phyloP scores from a whole-genome alignment of 2,797 vertebrate genomes.

The Neosilurus mollespiculum region DNA sequence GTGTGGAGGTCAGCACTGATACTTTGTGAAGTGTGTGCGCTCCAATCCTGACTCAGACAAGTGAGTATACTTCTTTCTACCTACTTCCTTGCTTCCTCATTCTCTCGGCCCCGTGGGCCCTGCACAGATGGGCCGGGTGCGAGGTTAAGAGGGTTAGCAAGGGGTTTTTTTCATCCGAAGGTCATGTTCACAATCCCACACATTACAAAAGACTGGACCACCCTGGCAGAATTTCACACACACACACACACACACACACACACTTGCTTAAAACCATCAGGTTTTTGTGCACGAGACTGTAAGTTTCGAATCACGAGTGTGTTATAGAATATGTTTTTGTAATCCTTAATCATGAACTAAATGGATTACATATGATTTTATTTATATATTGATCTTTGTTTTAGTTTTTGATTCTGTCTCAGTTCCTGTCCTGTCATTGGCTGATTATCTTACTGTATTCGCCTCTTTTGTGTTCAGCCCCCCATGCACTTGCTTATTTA shows the following conservation, averaged over 20 bases:
- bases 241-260: background rate
- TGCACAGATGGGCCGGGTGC: conserved; percentile 47
- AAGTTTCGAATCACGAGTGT: background rate
- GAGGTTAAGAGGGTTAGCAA: conserved; percentile 45
- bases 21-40: conserved; percentile 51
- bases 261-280: background rate
- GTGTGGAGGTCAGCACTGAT: background rate
- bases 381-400: background rate
- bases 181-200: conserved; percentile 61
- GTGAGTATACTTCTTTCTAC: conserved; percentile 21
- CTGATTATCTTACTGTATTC: background rate
- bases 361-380: background rate
- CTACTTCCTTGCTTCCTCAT: conserved; percentile 28
- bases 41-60: background rate
- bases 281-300: background rate
- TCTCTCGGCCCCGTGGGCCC: conserved; percentile 22
- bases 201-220: conserved; percentile 61
- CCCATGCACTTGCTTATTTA: background rate
- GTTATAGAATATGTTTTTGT: background rate
- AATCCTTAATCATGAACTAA: background rate
- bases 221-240: conserved; percentile 56
- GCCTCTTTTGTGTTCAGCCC: background rate
- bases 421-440: background rate
- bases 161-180: conserved; percentile 44
- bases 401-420: background rate